Conservation (phyloP, 2,888 invertebrate species). For the Ophion obscuratus region DNA sequence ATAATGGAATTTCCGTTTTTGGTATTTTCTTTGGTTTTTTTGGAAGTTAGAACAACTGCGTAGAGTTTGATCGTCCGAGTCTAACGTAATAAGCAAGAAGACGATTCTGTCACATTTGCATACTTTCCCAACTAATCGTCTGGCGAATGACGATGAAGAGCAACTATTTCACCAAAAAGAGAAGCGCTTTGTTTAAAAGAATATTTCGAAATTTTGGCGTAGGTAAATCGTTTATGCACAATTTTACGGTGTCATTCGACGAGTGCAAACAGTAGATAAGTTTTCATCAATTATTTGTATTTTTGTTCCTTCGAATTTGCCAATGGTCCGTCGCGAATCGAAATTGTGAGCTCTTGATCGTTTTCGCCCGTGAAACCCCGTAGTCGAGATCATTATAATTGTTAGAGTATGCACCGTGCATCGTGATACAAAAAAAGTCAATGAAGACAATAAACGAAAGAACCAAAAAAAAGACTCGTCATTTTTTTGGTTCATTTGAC, state of each 20-base stretch:
- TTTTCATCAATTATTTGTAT: background rate
- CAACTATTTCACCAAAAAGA: background rate
- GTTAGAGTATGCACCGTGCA: slow-evolving; percentile 69
- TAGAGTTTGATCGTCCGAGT: slow-evolving; percentile 62
- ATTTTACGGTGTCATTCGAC: too few relatives aligned
- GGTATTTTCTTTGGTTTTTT: slow-evolving; percentile 21
- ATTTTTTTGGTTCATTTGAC: slow-evolving; percentile 38
- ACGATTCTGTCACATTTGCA: slow-evolving; percentile 59
- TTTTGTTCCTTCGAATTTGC: background rate
- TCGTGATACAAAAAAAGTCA: slow-evolving; percentile 71
- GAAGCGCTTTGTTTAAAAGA: too few relatives aligned
- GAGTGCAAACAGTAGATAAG: background rate
- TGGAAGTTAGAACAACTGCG: slow-evolving; percentile 58
- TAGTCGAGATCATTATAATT: slow-evolving; percentile 70
- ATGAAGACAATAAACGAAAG: slow-evolving; percentile 12
- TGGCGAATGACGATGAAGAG: slow-evolving; percentile 61
- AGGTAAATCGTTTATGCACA: background rate
- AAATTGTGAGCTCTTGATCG: slow-evolving; percentile 23
- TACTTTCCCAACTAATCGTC: slow-evolving; percentile 42
- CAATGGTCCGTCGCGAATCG: background rate
- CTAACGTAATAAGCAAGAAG: slow-evolving; percentile 48
- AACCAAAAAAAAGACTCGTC: slow-evolving; percentile 22
- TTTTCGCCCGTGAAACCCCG: slow-evolving; percentile 71
- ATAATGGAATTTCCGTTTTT: slow-evolving; percentile 36
- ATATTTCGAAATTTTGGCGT: background rate